These are phyloP conservation scores for Procavia capensis DNA, from an alignment of 2,113 vertebrate species.

Conservation along the genomic window DNA sequence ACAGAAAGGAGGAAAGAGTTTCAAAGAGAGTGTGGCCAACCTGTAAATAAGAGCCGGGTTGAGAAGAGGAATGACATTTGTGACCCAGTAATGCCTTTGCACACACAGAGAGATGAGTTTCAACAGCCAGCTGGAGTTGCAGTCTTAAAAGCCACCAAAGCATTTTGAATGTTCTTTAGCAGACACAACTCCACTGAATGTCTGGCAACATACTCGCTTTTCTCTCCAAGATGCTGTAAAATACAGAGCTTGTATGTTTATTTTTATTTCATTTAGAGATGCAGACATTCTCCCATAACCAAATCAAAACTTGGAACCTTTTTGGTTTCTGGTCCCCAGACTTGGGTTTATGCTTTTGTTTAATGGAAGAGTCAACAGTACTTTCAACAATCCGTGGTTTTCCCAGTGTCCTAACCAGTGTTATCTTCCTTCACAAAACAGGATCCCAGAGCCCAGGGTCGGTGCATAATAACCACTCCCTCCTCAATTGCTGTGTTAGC, in stretches of 20 bases:
- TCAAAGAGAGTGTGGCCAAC: neutral
- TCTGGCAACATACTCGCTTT: neutral
- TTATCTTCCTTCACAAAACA: neutral
- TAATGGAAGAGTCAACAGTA: neutral
- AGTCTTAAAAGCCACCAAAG: neutral
- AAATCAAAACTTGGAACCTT: conserved; percentile 47
- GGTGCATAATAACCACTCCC: neutral
- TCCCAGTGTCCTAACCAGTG: neutral
- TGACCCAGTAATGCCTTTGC: neutral
- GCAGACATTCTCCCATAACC: neutral
- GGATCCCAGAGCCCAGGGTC: neutral
- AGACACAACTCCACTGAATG: neutral
- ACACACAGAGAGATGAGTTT: neutral
- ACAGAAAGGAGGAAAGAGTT: neutral
- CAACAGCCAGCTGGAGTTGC: neutral
- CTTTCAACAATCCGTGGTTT: conserved; percentile 32
- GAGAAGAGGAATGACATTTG: neutral
- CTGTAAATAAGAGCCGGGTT: neutral
- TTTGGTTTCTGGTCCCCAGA: neutral
- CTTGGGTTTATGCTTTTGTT: conserved; percentile 1
- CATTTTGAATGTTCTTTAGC: neutral
- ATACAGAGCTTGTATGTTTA: conserved; percentile 1
- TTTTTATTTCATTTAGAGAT: conserved; percentile 52
- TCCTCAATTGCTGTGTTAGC: neutral
- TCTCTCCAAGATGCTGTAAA: conserved; percentile 35